Evolutionary conservation across 1,140 invertebrate species (phyloP).

Genomic region (Liolophura sinensis): DNA sequence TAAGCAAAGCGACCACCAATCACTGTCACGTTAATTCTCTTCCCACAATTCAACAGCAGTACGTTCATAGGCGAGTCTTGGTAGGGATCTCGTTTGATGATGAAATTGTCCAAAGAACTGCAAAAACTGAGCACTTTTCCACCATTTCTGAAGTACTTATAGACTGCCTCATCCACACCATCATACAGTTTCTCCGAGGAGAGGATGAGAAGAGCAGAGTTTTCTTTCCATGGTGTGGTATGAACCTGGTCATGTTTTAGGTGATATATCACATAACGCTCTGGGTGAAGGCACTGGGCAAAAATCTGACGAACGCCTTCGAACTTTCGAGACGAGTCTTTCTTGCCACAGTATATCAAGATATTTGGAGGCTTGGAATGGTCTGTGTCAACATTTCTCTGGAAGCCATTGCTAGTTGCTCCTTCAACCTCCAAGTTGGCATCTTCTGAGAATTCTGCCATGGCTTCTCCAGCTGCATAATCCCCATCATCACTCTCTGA

Average conservation of each 20-base stretch:
- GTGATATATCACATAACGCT: constrained; percentile 78
- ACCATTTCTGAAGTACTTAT: constrained; percentile 74
- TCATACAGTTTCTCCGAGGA: constrained; percentile 71
- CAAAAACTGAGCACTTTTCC: constrained; percentile 78
- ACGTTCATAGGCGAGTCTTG: background rate
- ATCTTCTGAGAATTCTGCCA: background rate
- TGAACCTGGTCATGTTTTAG: constrained; percentile 68
- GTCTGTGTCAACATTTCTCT: constrained; percentile 8
- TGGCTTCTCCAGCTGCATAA: constrained; percentile 6
- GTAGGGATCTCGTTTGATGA: no score
- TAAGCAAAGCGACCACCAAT: background rate
- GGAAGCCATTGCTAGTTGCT: constrained; percentile 1
- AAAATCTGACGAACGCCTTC: constrained; percentile 73
- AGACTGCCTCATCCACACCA: constrained; percentile 67
- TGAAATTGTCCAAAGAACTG: constrained; percentile 70
- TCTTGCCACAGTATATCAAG: constrained; percentile 71
- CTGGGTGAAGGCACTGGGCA: constrained; percentile 69
- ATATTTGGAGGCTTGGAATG: constrained; percentile 74
- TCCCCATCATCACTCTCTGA: constrained; percentile 27
- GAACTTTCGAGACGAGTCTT: constrained; percentile 71
- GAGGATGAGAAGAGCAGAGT: constrained; percentile 75
- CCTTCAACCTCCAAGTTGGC: background rate
- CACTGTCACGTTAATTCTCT: background rate
- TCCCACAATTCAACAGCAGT: background rate
- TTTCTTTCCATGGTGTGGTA: constrained; percentile 71